phyloP scores from a whole-genome alignment of 2,113 vertebrate species.

The Eubucco bourcierii region DNA sequence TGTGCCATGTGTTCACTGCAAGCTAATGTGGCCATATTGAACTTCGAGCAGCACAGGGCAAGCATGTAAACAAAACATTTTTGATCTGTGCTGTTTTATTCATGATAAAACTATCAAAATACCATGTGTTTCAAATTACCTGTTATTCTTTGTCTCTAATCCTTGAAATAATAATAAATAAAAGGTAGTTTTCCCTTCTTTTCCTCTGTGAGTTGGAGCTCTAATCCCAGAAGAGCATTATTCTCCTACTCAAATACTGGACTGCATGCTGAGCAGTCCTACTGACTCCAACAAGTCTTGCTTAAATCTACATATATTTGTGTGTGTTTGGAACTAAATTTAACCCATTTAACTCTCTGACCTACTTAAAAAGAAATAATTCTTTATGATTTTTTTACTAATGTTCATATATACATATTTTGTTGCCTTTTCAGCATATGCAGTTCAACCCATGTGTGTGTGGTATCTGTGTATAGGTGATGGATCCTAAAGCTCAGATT shows the following conservation, averaged over 20 bases:
- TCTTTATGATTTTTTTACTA: background rate
- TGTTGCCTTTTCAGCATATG: background rate
- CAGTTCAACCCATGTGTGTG: background rate
- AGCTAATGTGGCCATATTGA: background rate
- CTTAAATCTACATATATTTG: background rate
- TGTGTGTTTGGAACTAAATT: background rate
- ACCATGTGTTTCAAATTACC: background rate
- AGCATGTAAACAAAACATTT: background rate
- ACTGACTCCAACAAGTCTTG: background rate
- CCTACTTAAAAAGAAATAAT: background rate
- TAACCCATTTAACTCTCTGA: background rate
- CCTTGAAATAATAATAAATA: background rate
- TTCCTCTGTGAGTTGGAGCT: background rate
- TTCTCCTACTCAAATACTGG: background rate
- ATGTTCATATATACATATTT: background rate
- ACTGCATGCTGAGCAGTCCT: background rate
- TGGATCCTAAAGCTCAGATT: background rate
- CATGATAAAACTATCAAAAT: background rate
- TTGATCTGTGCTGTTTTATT: background rate
- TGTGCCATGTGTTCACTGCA: background rate
- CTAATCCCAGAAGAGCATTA: background rate
- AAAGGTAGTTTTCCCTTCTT: background rate
- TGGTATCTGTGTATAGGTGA: background rate
- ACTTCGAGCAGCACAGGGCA: background rate
- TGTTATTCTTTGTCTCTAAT: background rate